phyloP scores from a whole-genome alignment of 2,888 invertebrate genomes.

The Apodemia duryi region DNA sequence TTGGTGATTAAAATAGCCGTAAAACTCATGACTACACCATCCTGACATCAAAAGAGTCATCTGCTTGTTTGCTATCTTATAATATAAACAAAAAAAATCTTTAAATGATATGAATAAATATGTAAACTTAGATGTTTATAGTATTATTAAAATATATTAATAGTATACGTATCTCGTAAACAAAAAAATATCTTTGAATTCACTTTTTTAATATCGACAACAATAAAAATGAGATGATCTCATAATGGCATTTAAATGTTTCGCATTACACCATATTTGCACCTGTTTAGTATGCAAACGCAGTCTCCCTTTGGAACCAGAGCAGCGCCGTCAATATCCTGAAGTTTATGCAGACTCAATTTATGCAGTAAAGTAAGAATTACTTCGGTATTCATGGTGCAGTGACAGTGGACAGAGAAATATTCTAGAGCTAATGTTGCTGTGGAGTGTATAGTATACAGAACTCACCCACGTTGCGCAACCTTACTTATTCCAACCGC shows the following conservation, averaged over 20 bases:
- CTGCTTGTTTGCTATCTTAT: too few species aligned
- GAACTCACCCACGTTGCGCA: neutral
- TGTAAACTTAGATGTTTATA: neutral
- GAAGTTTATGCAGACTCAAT: conserved; percentile 24
- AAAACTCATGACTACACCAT: too few species aligned
- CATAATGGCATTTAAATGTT: neutral
- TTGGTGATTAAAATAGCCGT: too few species aligned
- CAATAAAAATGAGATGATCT: neutral
- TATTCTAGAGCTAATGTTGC: neutral
- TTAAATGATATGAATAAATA: neutral
- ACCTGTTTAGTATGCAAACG: conserved; percentile 38
- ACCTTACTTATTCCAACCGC: neutral
- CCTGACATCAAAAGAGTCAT: too few species aligned
- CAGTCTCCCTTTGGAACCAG: conserved; percentile 31
- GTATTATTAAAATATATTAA: neutral
- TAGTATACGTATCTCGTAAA: neutral
- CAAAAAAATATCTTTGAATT: neutral
- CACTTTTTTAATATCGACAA: neutral
- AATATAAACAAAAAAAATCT: too few species aligned
- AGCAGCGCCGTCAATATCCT: conserved; percentile 31
- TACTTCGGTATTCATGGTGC: conserved; percentile 26
- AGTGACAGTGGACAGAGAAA: conserved; percentile 21
- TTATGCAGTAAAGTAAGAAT: conserved; percentile 30
- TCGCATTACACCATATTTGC: neutral
- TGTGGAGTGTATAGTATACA: conserved; percentile 5